A percentile compares a stretch with the other conserved stretches of the same genome.
These are phyloP conservation scores for Poecilobothrus nobilitatus DNA, from an alignment of 2,888 invertebrate species.

Conservation along the genomic window DNA sequence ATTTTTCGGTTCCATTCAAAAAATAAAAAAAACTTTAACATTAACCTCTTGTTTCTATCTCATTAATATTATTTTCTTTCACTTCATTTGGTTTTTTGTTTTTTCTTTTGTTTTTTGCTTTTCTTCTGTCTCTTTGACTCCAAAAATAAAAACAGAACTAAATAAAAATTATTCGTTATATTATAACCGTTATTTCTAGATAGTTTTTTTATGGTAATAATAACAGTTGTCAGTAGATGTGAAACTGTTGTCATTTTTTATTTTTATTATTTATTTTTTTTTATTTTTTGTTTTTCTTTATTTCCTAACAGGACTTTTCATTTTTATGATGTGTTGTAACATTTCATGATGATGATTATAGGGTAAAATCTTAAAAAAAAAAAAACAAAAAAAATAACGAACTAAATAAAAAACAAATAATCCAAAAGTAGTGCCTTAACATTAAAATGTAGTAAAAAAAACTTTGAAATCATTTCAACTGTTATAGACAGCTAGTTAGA, in stretches of 20 bases:
- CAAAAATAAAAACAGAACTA: background rate
- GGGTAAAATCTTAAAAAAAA: background rate
- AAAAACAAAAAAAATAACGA: background rate
- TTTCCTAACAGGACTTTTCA: background rate
- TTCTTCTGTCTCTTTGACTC: background rate
- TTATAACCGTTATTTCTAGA: background rate
- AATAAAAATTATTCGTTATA: background rate
- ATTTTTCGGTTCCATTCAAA: too few species aligned
- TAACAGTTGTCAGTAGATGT: background rate
- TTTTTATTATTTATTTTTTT: background rate
- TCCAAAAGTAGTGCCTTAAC: background rate
- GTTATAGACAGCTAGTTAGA: slow-evolving; percentile 1
- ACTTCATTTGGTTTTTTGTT: background rate
- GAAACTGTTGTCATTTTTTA: background rate
- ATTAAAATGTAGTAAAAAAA: slow-evolving; percentile 2
- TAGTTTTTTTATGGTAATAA: slow-evolving; percentile 5
- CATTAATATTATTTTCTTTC: background rate
- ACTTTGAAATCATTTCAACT: background rate
- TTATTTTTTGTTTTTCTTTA: too few species aligned
- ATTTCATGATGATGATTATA: slow-evolving; percentile 4
- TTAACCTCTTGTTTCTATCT: background rate
- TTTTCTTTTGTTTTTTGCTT: background rate
- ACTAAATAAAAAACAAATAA: background rate
- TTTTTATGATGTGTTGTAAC: slow-evolving; percentile 3
- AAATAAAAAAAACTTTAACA: too few species aligned